Conservation (phyloP, 2,797 vertebrate genomes). For the Falco columbarius region DNA sequence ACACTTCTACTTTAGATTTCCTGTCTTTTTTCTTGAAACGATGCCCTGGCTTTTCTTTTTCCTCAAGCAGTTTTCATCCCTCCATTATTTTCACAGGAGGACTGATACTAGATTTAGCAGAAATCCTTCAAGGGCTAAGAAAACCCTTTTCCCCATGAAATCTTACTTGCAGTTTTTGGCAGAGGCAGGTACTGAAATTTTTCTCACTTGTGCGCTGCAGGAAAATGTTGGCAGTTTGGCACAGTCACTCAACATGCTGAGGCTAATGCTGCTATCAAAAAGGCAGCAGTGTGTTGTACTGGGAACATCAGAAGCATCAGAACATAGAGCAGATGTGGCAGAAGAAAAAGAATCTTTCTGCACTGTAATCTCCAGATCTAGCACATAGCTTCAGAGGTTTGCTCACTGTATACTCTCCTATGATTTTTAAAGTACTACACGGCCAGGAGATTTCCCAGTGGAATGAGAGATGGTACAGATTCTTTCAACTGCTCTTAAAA, state of each 20-base stretch:
- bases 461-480: not conserved
- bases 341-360: not conserved
- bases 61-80: not conserved
- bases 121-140: not conserved
- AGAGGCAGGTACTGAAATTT: not conserved
- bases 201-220: not conserved
- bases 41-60: not conserved
- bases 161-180: not conserved
- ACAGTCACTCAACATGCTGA: not conserved
- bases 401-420: not conserved
- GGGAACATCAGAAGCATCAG: not conserved
- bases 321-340: not conserved
- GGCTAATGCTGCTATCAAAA: not conserved
- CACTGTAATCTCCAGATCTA: not conserved
- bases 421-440: not conserved
- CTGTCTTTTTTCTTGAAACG: not conserved
- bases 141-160: not conserved
- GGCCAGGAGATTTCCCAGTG: not conserved
- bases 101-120: not conserved
- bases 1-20: not conserved
- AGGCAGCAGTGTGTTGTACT: not conserved
- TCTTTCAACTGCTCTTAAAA: not conserved
- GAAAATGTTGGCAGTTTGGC: not conserved
- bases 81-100: not conserved
- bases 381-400: not conserved